Conservation (phyloP, 2,888 invertebrate genomes). For the Phyllotreta striolata region DNA sequence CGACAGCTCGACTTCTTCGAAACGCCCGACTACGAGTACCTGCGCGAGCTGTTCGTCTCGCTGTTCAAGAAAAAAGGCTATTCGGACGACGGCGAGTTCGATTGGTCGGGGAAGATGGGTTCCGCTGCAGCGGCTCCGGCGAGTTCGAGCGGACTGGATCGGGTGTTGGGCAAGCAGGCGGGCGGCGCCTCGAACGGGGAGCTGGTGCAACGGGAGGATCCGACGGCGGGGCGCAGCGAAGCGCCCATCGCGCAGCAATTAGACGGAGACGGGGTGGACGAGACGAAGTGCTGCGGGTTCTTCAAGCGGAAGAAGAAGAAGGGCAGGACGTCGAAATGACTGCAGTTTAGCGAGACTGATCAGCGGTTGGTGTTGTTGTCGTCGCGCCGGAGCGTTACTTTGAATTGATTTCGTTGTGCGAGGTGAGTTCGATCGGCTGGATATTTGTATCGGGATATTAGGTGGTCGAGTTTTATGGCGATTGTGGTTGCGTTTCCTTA, state of each 20-base stretch:
- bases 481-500: no score
- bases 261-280: conserved; percentile 95
- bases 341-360: conserved; percentile 62
- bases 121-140: conserved; percentile 92
- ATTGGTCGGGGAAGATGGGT: conserved; percentile 87
- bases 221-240: conserved; percentile 95
- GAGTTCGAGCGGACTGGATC: conserved; percentile 91
- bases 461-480: no score
- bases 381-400: conserved; percentile 60
- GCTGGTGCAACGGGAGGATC: conserved; percentile 93
- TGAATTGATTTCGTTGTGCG: conserved; percentile 50
- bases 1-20: conserved; percentile 98
- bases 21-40: conserved; percentile 99
- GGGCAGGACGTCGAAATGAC: conserved; percentile 63
- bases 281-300: conserved; percentile 99
- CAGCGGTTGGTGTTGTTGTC: conserved; percentile 61
- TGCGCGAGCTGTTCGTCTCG: conserved; percentile 93
- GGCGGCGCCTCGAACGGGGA: conserved; percentile 94
- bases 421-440: no score
- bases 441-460: no score
- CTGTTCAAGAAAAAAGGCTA: conserved; percentile 88
- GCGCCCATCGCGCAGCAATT: conserved; percentile 93
- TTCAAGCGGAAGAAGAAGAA: conserved; percentile 99
- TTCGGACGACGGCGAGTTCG: conserved; percentile 91
- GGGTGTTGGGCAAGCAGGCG: conserved; percentile 83